phyloP scores from a whole-genome alignment of 2,113 vertebrate species.

The Salminus brasiliensis region DNA sequence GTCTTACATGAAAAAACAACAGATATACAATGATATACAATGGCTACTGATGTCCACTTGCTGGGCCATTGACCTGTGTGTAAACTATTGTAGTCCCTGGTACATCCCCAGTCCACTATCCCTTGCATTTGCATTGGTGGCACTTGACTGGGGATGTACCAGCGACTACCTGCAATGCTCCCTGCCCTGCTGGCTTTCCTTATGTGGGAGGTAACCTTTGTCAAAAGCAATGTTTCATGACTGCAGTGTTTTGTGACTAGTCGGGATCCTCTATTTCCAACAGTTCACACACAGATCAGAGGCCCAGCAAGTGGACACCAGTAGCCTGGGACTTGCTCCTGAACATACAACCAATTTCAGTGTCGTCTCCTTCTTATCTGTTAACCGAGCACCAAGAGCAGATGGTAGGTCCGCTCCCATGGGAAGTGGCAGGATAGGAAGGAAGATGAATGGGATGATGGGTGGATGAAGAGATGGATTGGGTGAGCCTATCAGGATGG shows the following conservation, averaged over 20 bases:
- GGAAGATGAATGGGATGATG: neutral
- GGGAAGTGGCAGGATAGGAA: neutral
- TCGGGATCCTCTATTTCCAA: constrained; percentile 16
- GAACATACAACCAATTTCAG: neutral
- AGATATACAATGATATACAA: too few relatives aligned
- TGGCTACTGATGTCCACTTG: too few relatives aligned
- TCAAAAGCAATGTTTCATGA: constrained; percentile 16
- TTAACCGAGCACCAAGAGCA: neutral
- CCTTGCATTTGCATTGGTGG: too few relatives aligned
- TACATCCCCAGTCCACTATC: too few relatives aligned
- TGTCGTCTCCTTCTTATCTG: neutral
- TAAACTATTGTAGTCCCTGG: too few relatives aligned
- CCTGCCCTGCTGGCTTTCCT: neutral
- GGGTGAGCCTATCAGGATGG: neutral
- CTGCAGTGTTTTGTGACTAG: constrained; percentile 11
- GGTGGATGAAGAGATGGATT: constrained; percentile 3
- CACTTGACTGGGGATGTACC: too few relatives aligned
- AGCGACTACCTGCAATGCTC: constrained; percentile 8
- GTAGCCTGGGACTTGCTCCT: neutral
- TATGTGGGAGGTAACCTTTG: neutral
- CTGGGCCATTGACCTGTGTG: too few relatives aligned
- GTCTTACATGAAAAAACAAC: too few relatives aligned
- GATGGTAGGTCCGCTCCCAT: constrained; percentile 4
- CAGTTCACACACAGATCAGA: neutral
- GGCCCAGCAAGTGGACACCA: neutral